These are phyloP conservation scores for Syrphus vitripennis DNA, from an alignment of 2,888 invertebrate species.

Conservation along the genomic window DNA sequence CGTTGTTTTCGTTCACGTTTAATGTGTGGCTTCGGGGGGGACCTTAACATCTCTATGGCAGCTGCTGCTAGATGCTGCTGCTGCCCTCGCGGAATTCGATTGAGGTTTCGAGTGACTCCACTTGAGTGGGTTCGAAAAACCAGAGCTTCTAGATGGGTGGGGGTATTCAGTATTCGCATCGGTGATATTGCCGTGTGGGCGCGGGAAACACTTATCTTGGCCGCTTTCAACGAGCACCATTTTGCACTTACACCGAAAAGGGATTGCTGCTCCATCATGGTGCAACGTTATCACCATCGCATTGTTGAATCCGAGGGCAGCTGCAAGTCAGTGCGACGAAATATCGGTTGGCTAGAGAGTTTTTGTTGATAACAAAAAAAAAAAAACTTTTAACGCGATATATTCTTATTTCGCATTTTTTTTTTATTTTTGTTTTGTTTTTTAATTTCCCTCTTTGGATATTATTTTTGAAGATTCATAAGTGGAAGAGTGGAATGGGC, in stretches of 20 bases:
- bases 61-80: conserved; percentile 35
- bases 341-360: not conserved
- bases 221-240: conserved; percentile 60
- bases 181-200: conserved; percentile 7
- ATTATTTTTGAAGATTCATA: no score
- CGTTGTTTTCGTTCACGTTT: not conserved
- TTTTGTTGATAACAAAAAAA: conserved; percentile 37
- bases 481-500: conserved; percentile 23
- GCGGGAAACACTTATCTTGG: conserved; percentile 60
- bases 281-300: conserved; percentile 52
- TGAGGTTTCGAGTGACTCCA: conserved; percentile 52
- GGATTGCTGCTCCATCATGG: conserved; percentile 5
- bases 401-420: not conserved
- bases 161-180: not conserved
- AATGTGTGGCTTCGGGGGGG: conserved; percentile 7
- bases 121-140: conserved; percentile 44
- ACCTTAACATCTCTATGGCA: conserved; percentile 22
- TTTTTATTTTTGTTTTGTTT: not conserved
- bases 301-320: conserved; percentile 4
- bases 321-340: not conserved
- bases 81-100: conserved; percentile 58
- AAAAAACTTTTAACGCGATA: conserved; percentile 9
- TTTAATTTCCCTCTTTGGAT: conserved; percentile 3
- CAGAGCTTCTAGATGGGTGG: not conserved
- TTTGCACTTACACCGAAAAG: conserved; percentile 58